Evolutionary conservation across 1,140 invertebrate genomes (phyloP), one percentile per base, ranked within the genome.

Genomic region (Tetragnatha versicolor): DNA sequence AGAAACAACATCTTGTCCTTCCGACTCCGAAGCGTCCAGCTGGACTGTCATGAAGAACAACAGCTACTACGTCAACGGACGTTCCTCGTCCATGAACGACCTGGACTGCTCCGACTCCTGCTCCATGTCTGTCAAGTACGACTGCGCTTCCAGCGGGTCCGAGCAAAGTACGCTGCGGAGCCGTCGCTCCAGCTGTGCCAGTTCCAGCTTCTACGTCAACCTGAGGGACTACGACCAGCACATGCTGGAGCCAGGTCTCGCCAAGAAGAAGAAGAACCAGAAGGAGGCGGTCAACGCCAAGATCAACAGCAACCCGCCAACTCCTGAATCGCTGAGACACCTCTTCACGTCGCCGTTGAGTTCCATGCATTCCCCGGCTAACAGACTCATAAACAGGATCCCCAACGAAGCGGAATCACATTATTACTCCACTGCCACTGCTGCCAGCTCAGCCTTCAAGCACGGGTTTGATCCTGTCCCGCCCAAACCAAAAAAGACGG

Each of bases 1-100:
- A 66, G 73, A 77, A 53, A 75, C 58, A 2, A 65, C 73, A 55
- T 77, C 73, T 3, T 65, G 73, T 35, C 73, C 73, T n/a, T 77
- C 73, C 1, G 73, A 77, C 55, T 77, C 73, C 17, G 73, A 77
- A 27, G 42, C 73, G 2, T 66, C 73, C 3, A 77, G 73, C 17
- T 77, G 73, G 73, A 63, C 72, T 22, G 73, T 77, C 12, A 77
- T 77, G 73, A 77, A 77, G 61, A 76, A 63, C 37, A 73, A 73
- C 37, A 77, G 51, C 33, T 77, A 77, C 29, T 77, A 77, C 20
- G 33, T 77, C 10, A 77, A 77, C 12, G 73, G 73, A 1, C 42
- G 61, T 7, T 77, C 73, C 0, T 65, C 73, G 10, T 77, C 73
- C 0, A 65, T 77, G 73, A 77, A 77, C 22, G 73, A 77, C 31